A percentile compares a stretch with the other conserved stretches of the same genome.
Conservation (phyloP, 2,888 invertebrate species). For the Tenthredo scrophulariae region DNA sequence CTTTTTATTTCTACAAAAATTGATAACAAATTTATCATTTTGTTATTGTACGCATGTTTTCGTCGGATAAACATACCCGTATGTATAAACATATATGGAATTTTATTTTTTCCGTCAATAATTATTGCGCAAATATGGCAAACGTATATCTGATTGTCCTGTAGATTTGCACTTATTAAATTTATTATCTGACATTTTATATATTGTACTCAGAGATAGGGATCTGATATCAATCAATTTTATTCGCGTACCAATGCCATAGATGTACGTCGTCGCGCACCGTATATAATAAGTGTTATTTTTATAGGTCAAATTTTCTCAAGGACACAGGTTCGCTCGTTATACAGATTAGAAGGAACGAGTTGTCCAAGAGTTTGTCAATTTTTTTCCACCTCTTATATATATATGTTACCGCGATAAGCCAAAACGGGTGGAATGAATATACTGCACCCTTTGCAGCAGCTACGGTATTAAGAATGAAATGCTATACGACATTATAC, state of each 20-base stretch:
- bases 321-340: background rate
- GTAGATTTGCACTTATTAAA: background rate
- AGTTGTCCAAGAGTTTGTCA: background rate
- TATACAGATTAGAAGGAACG: background rate
- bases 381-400: background rate
- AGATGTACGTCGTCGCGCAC: background rate
- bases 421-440: background rate
- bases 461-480: background rate
- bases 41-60: no score
- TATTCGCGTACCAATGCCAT: background rate
- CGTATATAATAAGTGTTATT: background rate
- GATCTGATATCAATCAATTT: background rate
- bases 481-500: background rate
- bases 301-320: background rate
- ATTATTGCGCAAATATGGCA: no score
- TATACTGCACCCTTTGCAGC: no score
- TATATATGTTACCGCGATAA: background rate
- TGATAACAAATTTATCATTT: no score
- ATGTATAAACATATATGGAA: no score
- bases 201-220: background rate
- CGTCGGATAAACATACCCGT: no score
- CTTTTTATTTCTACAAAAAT: background rate
- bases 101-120: no score
- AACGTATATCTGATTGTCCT: background rate
- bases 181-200: background rate